Conservation (phyloP, 2,113 vertebrate species). For the Struthidea cinerea region DNA sequence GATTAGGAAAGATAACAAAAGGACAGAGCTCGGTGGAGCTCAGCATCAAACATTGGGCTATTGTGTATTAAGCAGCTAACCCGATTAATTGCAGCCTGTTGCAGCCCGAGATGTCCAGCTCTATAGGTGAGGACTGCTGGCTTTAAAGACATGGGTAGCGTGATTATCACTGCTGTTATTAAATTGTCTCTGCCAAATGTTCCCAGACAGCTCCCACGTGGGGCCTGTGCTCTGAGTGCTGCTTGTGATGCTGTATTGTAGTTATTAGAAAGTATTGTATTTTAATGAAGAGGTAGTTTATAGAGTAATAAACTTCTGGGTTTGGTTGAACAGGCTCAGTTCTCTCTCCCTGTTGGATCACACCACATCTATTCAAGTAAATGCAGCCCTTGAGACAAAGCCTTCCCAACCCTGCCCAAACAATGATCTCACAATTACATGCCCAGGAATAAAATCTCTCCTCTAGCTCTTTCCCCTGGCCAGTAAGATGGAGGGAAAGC, state of each 20-base stretch:
- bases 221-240: background rate
- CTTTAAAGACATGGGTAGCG: background rate
- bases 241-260: background rate
- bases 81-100: conserved; percentile 45
- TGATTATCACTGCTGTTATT: background rate
- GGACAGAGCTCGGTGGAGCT: conserved; percentile 24
- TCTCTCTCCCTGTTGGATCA: background rate
- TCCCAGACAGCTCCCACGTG: background rate
- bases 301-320: background rate
- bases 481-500: background rate
- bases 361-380: background rate
- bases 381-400: background rate
- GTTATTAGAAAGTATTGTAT: conserved; percentile 49
- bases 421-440: background rate
- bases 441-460: background rate
- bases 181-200: background rate
- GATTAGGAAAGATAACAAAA: conserved; percentile 45
- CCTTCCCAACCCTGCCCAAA: background rate
- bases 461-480: background rate
- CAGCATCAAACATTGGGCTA: conserved; percentile 23
- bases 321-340: background rate
- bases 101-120: background rate
- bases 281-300: conserved; percentile 44
- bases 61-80: conserved; percentile 48
- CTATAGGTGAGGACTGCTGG: conserved; percentile 1